Percentiles rank a stretch among this genome's conserved stretches.
These are phyloP conservation scores for Iguana delicatissima DNA, from an alignment of 2,797 vertebrate genomes.

Conservation along the genomic window DNA sequence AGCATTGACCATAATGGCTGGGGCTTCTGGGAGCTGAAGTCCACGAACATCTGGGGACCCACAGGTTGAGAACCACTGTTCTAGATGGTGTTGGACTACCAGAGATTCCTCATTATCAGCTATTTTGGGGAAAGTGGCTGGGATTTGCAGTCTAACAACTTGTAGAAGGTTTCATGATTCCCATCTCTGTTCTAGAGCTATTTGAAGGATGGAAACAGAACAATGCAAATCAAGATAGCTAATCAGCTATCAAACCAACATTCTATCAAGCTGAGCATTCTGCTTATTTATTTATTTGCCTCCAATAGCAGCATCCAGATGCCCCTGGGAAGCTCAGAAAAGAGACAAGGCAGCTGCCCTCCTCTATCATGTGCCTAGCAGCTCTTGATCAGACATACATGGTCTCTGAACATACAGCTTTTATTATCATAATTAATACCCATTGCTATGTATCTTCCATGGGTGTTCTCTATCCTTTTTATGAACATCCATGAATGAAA, in stretches of 20 bases:
- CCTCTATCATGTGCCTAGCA: background rate
- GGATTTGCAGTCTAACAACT: background rate
- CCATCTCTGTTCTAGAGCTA: background rate
- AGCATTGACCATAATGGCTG: too few relatives aligned
- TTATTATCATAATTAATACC: background rate
- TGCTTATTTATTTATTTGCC: too few relatives aligned
- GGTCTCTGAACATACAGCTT: background rate
- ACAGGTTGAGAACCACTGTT: too few relatives aligned
- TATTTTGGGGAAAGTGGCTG: too few relatives aligned
- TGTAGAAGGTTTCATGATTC: background rate
- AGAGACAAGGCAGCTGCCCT: background rate
- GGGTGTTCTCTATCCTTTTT: background rate
- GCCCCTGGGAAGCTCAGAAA: background rate
- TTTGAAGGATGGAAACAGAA: background rate
- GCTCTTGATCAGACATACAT: background rate
- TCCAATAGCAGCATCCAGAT: background rate
- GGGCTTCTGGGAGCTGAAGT: too few relatives aligned
- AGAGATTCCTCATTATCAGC: too few relatives aligned
- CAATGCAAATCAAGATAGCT: background rate
- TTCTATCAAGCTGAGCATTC: background rate
- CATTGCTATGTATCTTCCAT: background rate
- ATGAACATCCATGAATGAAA: background rate
- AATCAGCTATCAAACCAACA: background rate
- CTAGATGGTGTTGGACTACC: too few relatives aligned
- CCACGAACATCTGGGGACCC: too few relatives aligned